Base-by-base conservation (phyloP, 2,888 invertebrate genomes). In the Eutolmus rufibarbis region DNA sequence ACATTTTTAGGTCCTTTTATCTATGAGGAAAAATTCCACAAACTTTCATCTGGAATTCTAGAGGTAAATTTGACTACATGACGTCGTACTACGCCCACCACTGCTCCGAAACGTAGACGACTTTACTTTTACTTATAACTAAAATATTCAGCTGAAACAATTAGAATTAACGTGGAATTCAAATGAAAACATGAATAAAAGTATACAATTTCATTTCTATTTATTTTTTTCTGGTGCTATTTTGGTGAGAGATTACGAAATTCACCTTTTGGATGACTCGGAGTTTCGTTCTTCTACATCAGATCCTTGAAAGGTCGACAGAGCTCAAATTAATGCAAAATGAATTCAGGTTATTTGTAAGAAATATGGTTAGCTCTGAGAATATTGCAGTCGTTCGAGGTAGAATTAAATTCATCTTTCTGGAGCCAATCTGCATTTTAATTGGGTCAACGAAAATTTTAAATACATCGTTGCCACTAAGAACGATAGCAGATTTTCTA, bases 361-460 rank as follows among this genome's bases (percentile, higher is more conserved):
- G 76, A 34, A 76, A 76, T 76, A 16, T 16, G 37, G 19, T 37
- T 76, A 16, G 28, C 31, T 14, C 37, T 19, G 9, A n/a, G n/a
- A 31, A 74, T 74, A 31, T 76, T 76, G 37, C 76, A 34, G 8
- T 66, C 66, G 34, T n/a, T n/a, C n/a, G 16, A 46, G 14, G 34
- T 37, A n/a, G 34, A 76, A 76, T 76, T 76, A 76, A 76, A 76
- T 34, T 34, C 76, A 34, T 37, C 14, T 5, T 76, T 76, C 76
- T 28, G 34, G 0, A 34, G 19, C 19, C 76, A 76, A 74, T 76
- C 76, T 76, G 37, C 76, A 76, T 34, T 76, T 31, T 76, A 76
- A 76, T 76, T 76, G 37, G 76, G 76, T 76, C 76, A 76, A 76
- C 76, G n/a, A 76, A 76, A 76, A 76, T 37, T 76, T 76, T 16